phyloP scores from a whole-genome alignment of 2,888 invertebrate genomes.

The Choreutis nemorana region DNA sequence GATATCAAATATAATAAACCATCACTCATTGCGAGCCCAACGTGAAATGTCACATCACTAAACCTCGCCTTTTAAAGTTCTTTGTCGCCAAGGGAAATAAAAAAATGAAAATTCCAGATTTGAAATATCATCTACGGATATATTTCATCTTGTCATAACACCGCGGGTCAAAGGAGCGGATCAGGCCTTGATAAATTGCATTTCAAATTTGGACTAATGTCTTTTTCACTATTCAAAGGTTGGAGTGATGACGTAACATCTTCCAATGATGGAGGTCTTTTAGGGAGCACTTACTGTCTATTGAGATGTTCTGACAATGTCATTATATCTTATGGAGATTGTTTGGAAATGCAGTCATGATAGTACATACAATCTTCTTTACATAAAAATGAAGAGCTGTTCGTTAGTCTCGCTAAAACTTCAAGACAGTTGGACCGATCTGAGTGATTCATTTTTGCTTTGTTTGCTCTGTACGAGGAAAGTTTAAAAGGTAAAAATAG shows the following conservation, averaged over 20 bases:
- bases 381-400: no score
- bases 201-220: slow-evolving; percentile 62
- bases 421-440: no score
- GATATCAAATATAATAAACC: slow-evolving; percentile 25
- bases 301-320: no score
- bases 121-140: slow-evolving; percentile 58
- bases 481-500: no score
- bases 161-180: slow-evolving; percentile 55
- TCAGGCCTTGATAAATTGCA: slow-evolving; percentile 60
- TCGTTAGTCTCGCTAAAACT: no score
- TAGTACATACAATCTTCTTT: no score
- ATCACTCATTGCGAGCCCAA: slow-evolving; percentile 50
- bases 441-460: no score
- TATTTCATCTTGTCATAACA: slow-evolving; percentile 66
- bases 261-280: slow-evolving; percentile 30
- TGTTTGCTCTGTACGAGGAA: no score
- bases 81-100: slow-evolving; percentile 26
- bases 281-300: no score
- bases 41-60: slow-evolving; percentile 60
- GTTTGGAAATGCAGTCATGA: no score
- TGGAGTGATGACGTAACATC: slow-evolving; percentile 51
- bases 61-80: slow-evolving; percentile 18
- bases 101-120: slow-evolving; percentile 38
- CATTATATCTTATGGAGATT: no score
- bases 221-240: slow-evolving; percentile 56